These are phyloP conservation scores for Drosophila lutescens DNA, from an alignment of 2,888 invertebrate genomes.

Conservation along the genomic window DNA sequence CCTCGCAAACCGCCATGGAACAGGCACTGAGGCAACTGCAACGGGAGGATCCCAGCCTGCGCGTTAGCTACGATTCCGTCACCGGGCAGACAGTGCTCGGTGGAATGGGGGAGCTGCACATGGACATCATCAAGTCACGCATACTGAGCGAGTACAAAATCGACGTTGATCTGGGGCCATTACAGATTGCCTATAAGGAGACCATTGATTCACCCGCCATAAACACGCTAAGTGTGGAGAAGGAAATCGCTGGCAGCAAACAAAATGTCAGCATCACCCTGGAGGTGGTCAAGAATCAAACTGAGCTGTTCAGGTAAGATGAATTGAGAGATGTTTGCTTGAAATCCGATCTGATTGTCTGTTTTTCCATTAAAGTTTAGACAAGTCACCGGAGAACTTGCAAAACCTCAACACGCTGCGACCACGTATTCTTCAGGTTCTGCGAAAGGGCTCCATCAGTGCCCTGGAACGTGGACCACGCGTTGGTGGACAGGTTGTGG, in stretches of 20 bases:
- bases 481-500: slow-evolving; percentile 92
- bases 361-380: slow-evolving; percentile 85
- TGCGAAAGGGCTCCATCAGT: slow-evolving; percentile 89
- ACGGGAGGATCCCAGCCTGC: slow-evolving; percentile 95
- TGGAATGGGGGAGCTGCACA: slow-evolving; percentile 98
- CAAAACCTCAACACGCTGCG: slow-evolving; percentile 88
- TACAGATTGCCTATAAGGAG: slow-evolving; percentile 97
- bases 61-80: slow-evolving; percentile 90
- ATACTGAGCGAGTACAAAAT: slow-evolving; percentile 95
- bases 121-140: slow-evolving; percentile 96
- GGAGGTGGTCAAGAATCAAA: slow-evolving; percentile 83
- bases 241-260: slow-evolving; percentile 83
- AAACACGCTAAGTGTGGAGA: slow-evolving; percentile 76
- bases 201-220: slow-evolving; percentile 85
- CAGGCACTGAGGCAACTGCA: slow-evolving; percentile 91
- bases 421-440: slow-evolving; percentile 88
- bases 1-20: slow-evolving; percentile 91
- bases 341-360: neutral
- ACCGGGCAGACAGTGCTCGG: slow-evolving; percentile 95
- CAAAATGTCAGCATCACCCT: slow-evolving; percentile 82
- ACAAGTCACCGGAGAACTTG: slow-evolving; percentile 88
- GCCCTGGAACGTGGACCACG: slow-evolving; percentile 93
- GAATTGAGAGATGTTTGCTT: rapidly evolving
- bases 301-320: slow-evolving; percentile 85
- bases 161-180: slow-evolving; percentile 94